Percentiles rank a stretch among this genome's conserved stretches.
Conservation (phyloP, 2,888 invertebrate genomes). For the Thera obeliscata region DNA sequence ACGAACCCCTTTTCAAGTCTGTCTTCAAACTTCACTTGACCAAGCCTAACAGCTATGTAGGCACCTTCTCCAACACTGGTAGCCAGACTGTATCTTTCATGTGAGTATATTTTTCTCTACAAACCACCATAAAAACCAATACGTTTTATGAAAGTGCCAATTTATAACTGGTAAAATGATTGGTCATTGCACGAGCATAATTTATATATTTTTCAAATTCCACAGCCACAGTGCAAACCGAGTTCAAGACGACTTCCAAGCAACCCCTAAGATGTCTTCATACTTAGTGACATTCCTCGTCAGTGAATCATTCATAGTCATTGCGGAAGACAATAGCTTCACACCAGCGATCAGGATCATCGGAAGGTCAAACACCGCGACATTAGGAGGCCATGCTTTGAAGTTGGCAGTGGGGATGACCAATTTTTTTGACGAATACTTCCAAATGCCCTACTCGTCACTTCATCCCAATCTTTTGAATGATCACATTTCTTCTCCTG, state of each 20-base stretch:
- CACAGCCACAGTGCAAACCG: slow-evolving; percentile 55
- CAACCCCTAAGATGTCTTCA: slow-evolving; percentile 90
- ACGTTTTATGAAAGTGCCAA: too few species aligned
- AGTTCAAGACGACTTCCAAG: slow-evolving; percentile 67
- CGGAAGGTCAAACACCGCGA: slow-evolving; percentile 71
- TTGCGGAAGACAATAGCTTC: slow-evolving; percentile 64
- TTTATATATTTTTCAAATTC: slow-evolving; percentile 21
- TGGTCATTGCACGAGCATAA: not conserved
- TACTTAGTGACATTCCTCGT: slow-evolving; percentile 94
- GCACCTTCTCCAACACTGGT: slow-evolving; percentile 86
- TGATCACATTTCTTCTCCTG: slow-evolving; percentile 76
- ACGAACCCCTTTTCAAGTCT: slow-evolving; percentile 93
- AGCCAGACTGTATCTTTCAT: not conserved
- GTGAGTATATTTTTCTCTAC: slow-evolving; percentile 12
- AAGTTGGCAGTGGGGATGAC: slow-evolving; percentile 70
- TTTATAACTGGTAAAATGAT: not conserved
- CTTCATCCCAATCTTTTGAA: slow-evolving; percentile 68
- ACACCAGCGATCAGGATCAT: slow-evolving; percentile 72
- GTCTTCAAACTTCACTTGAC: slow-evolving; percentile 88
- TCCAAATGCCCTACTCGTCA: slow-evolving; percentile 65
- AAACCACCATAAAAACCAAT: not conserved
- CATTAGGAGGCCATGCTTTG: slow-evolving; percentile 64
- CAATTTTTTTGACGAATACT: slow-evolving; percentile 67
- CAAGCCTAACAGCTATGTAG: slow-evolving; percentile 75
- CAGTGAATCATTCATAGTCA: slow-evolving; percentile 72